Percentiles rank a stretch among this genome's conserved stretches.
Evolutionary conservation across 2,113 vertebrate genomes (phyloP).

Genomic region (Hyperoodon ampullatus): DNA sequence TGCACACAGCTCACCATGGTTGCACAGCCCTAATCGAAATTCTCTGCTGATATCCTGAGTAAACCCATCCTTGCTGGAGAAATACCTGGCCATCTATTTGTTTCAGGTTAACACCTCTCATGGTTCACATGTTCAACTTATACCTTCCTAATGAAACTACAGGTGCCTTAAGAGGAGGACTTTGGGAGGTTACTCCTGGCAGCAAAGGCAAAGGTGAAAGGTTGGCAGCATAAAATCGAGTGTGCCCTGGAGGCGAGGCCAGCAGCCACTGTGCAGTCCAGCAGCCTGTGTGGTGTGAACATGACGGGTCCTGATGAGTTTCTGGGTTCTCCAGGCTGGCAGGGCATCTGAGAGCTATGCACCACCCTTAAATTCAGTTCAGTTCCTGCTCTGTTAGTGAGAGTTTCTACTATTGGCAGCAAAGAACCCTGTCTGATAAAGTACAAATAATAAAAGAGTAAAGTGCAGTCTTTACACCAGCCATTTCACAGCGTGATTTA

Average conservation of each 20-base stretch:
- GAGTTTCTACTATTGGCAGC: not conserved
- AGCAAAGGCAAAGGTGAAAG: not conserved
- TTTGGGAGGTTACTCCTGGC: not conserved
- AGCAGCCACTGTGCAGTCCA: rapidly evolving
- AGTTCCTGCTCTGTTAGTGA: not conserved
- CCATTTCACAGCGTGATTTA: not conserved
- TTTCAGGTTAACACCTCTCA: not conserved
- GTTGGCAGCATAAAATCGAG: not conserved
- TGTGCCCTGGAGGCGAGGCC: rapidly evolving
- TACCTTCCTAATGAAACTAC: not conserved
- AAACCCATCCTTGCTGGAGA: not conserved
- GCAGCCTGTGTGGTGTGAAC: not conserved
- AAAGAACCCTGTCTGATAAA: not conserved
- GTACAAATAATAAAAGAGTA: not conserved
- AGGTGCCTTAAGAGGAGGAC: not conserved
- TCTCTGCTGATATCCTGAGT: not conserved
- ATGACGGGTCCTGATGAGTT: not conserved
- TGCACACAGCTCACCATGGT: not conserved
- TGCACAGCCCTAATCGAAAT: not conserved
- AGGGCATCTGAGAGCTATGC: not conserved
- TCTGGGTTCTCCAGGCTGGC: not conserved
- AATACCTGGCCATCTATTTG: too few relatives aligned
- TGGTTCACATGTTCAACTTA: not conserved
- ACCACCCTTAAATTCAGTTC: not conserved
- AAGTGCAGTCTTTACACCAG: not conserved